These are phyloP conservation scores for Drosophila picticornis DNA, from an alignment of 2,888 invertebrate species.

Conservation along the genomic window DNA sequence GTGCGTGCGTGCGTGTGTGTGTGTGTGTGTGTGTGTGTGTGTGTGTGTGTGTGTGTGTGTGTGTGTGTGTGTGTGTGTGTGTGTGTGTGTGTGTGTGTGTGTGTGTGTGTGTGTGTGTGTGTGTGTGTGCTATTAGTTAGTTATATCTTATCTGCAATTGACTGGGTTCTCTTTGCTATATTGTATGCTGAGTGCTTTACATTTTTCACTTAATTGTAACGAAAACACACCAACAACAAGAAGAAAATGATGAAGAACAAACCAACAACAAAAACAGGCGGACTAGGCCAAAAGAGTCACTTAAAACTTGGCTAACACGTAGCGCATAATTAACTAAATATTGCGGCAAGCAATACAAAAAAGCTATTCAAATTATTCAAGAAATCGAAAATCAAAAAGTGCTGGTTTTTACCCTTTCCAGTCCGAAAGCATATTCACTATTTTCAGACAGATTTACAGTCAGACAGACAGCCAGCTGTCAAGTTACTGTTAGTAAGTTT, in stretches of 20 bases:
- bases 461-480: background rate
- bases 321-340: slow-evolving; percentile 35
- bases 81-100: background rate
- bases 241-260: slow-evolving; percentile 3
- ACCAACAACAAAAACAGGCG: slow-evolving; percentile 3
- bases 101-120: background rate
- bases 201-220: slow-evolving; percentile 65
- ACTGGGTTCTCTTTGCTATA: slow-evolving; percentile 42
- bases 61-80: background rate
- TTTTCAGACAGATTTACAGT: background rate
- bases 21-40: slow-evolving; percentile 1
- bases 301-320: slow-evolving; percentile 26
- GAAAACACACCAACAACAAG: slow-evolving; percentile 28
- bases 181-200: slow-evolving; percentile 48
- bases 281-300: slow-evolving; percentile 11
- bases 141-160: slow-evolving; percentile 71
- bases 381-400: slow-evolving; percentile 30
- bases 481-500: background rate
- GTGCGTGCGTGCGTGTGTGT: background rate
- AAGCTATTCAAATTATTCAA: slow-evolving; percentile 33
- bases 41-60: too few relatives aligned
- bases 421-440: background rate
- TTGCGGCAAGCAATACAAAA: slow-evolving; percentile 18
- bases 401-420: background rate
- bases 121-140: slow-evolving; percentile 40